phyloP scores from a whole-genome alignment of 2,797 vertebrate species.

The Bradypodion pumilum region DNA sequence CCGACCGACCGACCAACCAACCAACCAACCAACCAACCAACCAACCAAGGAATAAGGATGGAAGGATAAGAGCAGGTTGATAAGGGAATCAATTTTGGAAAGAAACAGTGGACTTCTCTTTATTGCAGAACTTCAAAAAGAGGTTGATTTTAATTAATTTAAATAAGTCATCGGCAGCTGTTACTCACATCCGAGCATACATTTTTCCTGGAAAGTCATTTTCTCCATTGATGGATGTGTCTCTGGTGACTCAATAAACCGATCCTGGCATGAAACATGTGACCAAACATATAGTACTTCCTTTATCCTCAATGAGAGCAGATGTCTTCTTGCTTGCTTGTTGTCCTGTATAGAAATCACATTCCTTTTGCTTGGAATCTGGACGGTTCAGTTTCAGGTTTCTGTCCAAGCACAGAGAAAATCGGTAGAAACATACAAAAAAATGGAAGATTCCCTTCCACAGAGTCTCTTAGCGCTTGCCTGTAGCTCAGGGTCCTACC shows the following conservation, averaged over 20 bases:
- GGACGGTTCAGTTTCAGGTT: constrained; percentile 12
- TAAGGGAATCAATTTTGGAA: too few species aligned
- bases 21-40: too few species aligned
- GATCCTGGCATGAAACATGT: too few species aligned
- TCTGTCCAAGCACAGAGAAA: constrained; percentile 45
- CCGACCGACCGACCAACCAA: too few species aligned
- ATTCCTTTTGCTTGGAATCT: not conserved
- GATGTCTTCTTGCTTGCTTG: not conserved
- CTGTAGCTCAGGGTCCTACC: constrained; percentile 67
- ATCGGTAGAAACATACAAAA: constrained; percentile 59
- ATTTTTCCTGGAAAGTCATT: too few species aligned
- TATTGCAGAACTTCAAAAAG: not conserved
- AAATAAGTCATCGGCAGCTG: too few species aligned
- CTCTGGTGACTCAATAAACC: too few species aligned
- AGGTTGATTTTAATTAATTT: not conserved
- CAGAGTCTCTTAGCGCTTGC: constrained; percentile 29
- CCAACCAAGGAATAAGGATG: too few species aligned
- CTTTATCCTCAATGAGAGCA: not conserved
- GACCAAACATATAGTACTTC: not conserved
- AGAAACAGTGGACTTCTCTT: not conserved
- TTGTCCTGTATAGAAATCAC: not conserved
- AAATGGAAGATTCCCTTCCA: constrained; percentile 57
- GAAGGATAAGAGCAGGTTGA: too few species aligned
- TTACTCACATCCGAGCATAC: too few species aligned
- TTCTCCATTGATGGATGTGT: too few species aligned